These are phyloP conservation scores for Neoascia interrupta DNA, from an alignment of 2,888 invertebrate genomes.

Conservation along the genomic window DNA sequence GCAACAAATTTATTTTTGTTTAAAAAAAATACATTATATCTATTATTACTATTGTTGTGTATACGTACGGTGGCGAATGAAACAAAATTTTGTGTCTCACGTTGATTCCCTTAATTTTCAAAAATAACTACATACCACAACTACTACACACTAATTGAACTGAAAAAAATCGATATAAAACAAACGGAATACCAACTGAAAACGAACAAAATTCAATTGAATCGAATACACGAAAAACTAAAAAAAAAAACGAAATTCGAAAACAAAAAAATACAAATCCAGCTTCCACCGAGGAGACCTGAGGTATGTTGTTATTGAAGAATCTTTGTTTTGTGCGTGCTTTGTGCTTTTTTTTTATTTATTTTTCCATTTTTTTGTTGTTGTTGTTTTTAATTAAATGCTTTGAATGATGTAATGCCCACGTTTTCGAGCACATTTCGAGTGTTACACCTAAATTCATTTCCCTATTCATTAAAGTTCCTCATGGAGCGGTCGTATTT, in stretches of 20 bases:
- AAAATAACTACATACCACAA: slow-evolving; percentile 67
- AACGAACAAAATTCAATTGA: slow-evolving; percentile 60
- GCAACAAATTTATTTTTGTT: too few species aligned
- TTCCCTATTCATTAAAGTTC: too few species aligned
- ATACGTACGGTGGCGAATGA: slow-evolving; percentile 62
- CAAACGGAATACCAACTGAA: slow-evolving; percentile 39
- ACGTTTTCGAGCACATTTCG: slow-evolving; percentile 19
- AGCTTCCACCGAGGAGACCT: slow-evolving; percentile 93
- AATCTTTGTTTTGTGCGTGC: slow-evolving; percentile 65
- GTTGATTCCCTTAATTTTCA: slow-evolving; percentile 47
- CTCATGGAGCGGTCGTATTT: too few species aligned
- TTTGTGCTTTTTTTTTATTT: slow-evolving; percentile 45
- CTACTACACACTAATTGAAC: slow-evolving; percentile 30
- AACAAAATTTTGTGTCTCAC: slow-evolving; percentile 56
- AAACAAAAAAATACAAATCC: slow-evolving; percentile 72
- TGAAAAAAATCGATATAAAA: slow-evolving; percentile 35
- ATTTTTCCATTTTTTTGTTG: slow-evolving; percentile 16
- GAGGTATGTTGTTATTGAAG: slow-evolving; percentile 86
- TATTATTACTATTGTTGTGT: slow-evolving; percentile 59
- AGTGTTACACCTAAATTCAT: slow-evolving; percentile 13
- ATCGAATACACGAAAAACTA: slow-evolving; percentile 19
- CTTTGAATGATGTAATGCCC: slow-evolving; percentile 39
- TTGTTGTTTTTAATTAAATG: slow-evolving; percentile 35
- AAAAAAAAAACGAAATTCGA: slow-evolving; percentile 64
- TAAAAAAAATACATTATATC: too few species aligned